phyloP scores from a whole-genome alignment of 2,888 invertebrate species.

The Sceliomorpha sp. region DNA sequence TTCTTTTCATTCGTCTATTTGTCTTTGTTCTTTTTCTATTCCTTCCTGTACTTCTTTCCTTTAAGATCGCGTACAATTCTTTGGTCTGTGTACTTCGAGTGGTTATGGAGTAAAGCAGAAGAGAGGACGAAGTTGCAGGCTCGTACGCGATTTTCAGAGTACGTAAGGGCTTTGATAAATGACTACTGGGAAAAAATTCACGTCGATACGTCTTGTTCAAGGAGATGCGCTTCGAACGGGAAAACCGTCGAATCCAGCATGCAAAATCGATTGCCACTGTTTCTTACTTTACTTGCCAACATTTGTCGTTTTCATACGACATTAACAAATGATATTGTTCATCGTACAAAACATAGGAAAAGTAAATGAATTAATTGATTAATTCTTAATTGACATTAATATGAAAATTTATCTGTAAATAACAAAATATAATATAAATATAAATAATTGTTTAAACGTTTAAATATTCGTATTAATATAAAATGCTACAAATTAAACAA shows the following conservation, averaged over 20 bases:
- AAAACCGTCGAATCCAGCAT: conserved; percentile 56
- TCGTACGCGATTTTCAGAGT: conserved; percentile 48
- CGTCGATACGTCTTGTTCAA: conserved; percentile 77
- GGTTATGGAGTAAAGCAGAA: conserved; percentile 43
- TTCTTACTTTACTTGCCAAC: conserved; percentile 36
- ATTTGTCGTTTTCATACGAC: conserved; percentile 36
- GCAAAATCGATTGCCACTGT: conserved; percentile 52
- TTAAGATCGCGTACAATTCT: conserved; percentile 50
- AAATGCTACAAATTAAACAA: too few relatives aligned
- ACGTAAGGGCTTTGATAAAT: conserved; percentile 75
- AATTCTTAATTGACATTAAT: too few relatives aligned
- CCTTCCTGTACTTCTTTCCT: conserved; percentile 51
- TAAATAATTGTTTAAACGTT: too few relatives aligned
- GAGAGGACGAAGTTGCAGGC: conserved; percentile 58
- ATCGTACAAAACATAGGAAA: too few relatives aligned
- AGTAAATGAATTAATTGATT: too few relatives aligned
- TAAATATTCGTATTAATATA: too few relatives aligned
- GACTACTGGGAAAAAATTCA: conserved; percentile 74
- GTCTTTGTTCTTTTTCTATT: conserved; percentile 48
- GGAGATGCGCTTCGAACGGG: conserved; percentile 65
- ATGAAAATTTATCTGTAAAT: too few relatives aligned
- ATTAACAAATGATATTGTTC: too few relatives aligned
- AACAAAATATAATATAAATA: too few relatives aligned
- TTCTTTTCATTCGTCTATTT: conserved; percentile 47
- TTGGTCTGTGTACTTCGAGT: conserved; percentile 50